phyloP scores from a whole-genome alignment of 2,888 invertebrate genomes.

The Ditylenchus weischeri region DNA sequence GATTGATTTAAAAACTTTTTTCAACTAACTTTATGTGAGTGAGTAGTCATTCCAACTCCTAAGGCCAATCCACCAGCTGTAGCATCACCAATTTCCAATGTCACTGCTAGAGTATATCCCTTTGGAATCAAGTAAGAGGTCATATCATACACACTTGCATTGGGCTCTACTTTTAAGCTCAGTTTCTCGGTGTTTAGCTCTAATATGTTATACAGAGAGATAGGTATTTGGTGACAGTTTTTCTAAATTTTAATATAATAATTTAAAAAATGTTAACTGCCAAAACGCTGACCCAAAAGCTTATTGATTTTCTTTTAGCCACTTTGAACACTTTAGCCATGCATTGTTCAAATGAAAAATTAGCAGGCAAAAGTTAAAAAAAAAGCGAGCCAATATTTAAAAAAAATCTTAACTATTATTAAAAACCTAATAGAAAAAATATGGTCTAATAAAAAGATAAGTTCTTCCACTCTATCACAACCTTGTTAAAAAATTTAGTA shows the following conservation, averaged over 20 bases:
- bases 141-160: conserved; percentile 70
- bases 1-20: not conserved
- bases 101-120: conserved; percentile 71
- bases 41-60: conserved; percentile 74
- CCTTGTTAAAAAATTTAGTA: conserved; percentile 69
- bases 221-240: conserved; percentile 67
- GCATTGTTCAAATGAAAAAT: no score
- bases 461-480: no score
- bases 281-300: not conserved
- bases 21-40: conserved; percentile 66
- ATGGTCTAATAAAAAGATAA: no score
- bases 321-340: no score
- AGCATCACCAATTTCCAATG: conserved; percentile 71
- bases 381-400: no score
- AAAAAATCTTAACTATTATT: no score
- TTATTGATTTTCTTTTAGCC: no score
- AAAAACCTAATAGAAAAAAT: no score
- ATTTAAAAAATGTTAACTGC: not conserved
- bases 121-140: conserved; percentile 66
- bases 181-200: conserved; percentile 66
- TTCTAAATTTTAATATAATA: conserved; percentile 42
- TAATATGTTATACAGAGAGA: conserved; percentile 69
- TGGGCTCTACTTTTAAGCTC: conserved; percentile 69
- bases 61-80: conserved; percentile 71
- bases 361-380: no score